Evolutionary conservation across 2,113 vertebrate species (phyloP).

Genomic region (Notechis scutatus): DNA sequence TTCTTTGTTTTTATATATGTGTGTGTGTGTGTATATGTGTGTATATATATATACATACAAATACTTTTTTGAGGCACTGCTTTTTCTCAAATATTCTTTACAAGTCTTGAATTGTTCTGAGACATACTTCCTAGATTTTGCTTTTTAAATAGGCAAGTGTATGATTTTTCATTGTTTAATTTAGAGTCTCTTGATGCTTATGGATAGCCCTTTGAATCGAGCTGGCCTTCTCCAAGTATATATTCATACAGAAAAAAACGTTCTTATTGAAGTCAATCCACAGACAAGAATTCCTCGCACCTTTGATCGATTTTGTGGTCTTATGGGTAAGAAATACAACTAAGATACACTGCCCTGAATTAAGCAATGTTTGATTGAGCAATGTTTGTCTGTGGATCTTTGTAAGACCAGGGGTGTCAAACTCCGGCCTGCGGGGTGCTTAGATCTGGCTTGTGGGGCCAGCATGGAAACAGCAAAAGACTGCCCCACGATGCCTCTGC

Average conservation of each 20-base stretch:
- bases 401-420: too few species aligned
- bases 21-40: too few species aligned
- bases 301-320: constrained; percentile 92
- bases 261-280: constrained; percentile 92
- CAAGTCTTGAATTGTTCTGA: neutral
- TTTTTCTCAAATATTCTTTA: neutral
- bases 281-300: constrained; percentile 96
- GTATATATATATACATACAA: neutral
- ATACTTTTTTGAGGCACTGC: neutral
- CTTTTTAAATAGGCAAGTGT: neutral
- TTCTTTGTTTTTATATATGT: neutral
- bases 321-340: constrained; percentile 84
- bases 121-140: neutral
- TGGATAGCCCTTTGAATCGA: constrained; percentile 96
- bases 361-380: neutral
- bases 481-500: too few species aligned
- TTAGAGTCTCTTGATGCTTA: constrained; percentile 91
- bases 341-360: neutral
- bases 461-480: too few species aligned
- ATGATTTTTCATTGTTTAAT: fast-evolving
- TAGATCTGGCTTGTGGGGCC: too few species aligned
- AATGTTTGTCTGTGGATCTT: neutral
- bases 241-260: constrained; percentile 91
- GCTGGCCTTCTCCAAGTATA: constrained; percentile 94
- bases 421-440: too few species aligned